Evolutionary conservation across 2,888 invertebrate genomes (phyloP), one percentile per base, ranked within the genome.

Genomic region (Callyntrura guangdongensis): DNA sequence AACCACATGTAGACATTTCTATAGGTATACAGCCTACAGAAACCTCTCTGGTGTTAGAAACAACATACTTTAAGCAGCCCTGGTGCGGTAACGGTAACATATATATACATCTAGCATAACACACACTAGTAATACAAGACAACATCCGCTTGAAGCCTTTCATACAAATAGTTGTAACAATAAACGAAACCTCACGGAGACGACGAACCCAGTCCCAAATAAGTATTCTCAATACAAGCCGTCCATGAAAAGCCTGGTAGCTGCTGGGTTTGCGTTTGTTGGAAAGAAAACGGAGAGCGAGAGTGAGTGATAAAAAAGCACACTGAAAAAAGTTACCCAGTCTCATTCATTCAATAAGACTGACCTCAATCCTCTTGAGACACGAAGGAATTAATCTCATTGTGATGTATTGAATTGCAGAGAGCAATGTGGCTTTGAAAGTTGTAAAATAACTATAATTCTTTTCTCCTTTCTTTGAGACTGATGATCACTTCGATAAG

Each of bases 351-450:
- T 86, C 61, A 74, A 49, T 77, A 59, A 77, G 86, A 77, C 56
- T 86, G 86, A 86, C 86, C 86, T 77, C 86, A 86, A 86, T 86
- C 86, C 86, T 77, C 77, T 36, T 11, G 64, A 77, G 86, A 86
- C 86, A 69, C 72, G 85, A 22, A 81, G 53, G 88, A 88, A 88
- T 82, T 88, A 88, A 88, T 88, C 88, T 88, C 82, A 88, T 88
- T 88, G 81, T 82, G 81, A 61, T 82, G 61, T 82, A 82, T 82
- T 82, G 61, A 61, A 82, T 82, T 82, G 61, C n/a, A n/a, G n/a
- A 59, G 81, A 82, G 45, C 61, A 61, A 59, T 59, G 59, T 61
- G 81, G 81, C 81, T 82, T 77, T 77, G 77, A 77, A 77, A 77
- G 53, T 77, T 77, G 77, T 77, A 77, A 77, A 77, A 77, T 77